phyloP scores from a whole-genome alignment of 2,113 vertebrate genomes.

The Tonatia bakeri region DNA sequence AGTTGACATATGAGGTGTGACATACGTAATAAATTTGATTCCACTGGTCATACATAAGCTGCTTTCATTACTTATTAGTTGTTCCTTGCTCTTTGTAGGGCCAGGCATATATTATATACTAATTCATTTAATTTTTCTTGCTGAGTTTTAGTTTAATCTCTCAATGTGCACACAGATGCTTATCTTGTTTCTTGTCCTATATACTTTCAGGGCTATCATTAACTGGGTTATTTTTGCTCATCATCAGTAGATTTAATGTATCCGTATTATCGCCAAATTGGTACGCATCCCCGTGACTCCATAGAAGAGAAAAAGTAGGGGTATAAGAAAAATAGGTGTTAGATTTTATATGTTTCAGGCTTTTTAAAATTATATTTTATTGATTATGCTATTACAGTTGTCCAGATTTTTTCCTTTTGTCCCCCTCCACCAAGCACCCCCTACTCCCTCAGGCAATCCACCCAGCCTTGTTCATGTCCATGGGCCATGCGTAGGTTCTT shows the following conservation, averaged over 20 bases:
- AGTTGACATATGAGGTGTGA: slow-evolving; percentile 6
- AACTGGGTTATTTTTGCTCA: background rate
- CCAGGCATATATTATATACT: background rate
- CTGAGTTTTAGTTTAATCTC: slow-evolving; percentile 38
- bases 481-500: too few species aligned
- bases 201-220: background rate
- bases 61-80: background rate
- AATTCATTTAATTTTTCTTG: background rate
- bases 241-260: background rate
- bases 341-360: background rate
- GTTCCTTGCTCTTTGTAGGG: background rate
- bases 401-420: too few species aligned
- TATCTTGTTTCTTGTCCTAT: background rate
- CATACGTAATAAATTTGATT: background rate
- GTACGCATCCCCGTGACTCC: background rate
- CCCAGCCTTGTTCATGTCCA: too few species aligned
- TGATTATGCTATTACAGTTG: too few species aligned
- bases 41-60: background rate
- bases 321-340: background rate
- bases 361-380: too few species aligned
- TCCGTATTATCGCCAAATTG: background rate
- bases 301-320: background rate
- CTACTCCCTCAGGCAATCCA: too few species aligned
- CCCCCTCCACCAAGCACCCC: too few species aligned
- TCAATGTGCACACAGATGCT: background rate